phyloP scores from a whole-genome alignment of 1,140 invertebrate species.

The Bombus cullumanus region DNA sequence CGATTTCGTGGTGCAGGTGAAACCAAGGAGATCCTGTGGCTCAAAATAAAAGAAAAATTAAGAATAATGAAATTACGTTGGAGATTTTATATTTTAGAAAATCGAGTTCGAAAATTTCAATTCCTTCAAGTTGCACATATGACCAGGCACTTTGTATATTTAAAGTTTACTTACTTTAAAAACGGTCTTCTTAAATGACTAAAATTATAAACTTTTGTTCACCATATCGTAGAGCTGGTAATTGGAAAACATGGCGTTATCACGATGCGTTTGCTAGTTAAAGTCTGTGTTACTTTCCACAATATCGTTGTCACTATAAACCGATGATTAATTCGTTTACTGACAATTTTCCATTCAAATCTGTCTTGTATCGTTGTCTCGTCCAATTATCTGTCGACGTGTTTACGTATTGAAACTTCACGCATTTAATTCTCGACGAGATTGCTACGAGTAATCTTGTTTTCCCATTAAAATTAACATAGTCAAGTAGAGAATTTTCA shows the following conservation, averaged over 20 bases:
- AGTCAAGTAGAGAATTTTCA: not conserved
- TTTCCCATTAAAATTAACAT: not conserved
- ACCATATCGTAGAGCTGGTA: not conserved
- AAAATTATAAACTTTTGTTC: not conserved
- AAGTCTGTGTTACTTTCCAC: constrained; percentile 24
- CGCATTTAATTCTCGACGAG: not conserved
- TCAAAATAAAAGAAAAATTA: too few relatives aligned
- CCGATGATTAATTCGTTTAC: constrained; percentile 21
- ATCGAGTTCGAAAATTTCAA: too few relatives aligned
- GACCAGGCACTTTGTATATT: not conserved
- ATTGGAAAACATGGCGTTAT: not conserved
- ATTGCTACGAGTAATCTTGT: constrained; percentile 9
- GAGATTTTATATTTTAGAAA: too few relatives aligned
- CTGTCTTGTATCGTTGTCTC: not conserved
- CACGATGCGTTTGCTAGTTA: constrained; percentile 23
- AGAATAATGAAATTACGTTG: too few relatives aligned
- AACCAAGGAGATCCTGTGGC: too few relatives aligned
- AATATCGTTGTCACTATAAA: not conserved
- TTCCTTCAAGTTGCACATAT: too few relatives aligned
- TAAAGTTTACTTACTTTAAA: not conserved
- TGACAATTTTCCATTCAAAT: constrained; percentile 42
- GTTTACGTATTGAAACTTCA: constrained; percentile 9
- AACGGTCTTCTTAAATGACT: not conserved
- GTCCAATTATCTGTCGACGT: constrained; percentile 21
- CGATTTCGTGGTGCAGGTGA: too few relatives aligned